Evolutionary conservation across 2,797 vertebrate genomes (phyloP).

Genomic region (Avahi laniger): DNA sequence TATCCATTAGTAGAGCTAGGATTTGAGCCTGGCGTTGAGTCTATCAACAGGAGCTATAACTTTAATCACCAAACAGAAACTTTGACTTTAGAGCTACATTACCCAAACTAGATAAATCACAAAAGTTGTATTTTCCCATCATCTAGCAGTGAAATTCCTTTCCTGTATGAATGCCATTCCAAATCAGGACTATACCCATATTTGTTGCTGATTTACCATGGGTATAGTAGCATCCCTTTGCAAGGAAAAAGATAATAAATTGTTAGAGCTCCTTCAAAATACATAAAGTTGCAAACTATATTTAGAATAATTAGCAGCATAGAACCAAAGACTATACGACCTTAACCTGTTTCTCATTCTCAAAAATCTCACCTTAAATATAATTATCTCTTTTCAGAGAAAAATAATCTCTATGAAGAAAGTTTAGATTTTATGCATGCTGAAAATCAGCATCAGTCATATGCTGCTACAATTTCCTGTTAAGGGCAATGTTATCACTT

Average conservation of each 20-base stretch:
- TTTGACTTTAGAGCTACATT: not conserved
- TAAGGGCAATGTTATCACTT: no score
- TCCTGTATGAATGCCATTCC: not conserved
- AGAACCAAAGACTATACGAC: not conserved
- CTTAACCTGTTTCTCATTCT: not conserved
- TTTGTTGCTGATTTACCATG: not conserved
- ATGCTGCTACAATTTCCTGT: no score
- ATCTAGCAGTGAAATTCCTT: not conserved
- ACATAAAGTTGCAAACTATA: not conserved
- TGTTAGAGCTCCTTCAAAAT: not conserved
- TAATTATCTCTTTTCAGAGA: not conserved
- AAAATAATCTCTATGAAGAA: not conserved
- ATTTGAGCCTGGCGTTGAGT: not conserved
- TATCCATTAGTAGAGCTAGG: not conserved
- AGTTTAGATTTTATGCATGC: not conserved
- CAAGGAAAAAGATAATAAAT: not conserved
- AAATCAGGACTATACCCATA: not conserved
- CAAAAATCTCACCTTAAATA: constrained; percentile 7
- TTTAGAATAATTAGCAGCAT: not conserved
- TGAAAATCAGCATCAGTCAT: not conserved
- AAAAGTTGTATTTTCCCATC: not conserved
- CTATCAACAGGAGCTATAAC: not conserved
- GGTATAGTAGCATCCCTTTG: not conserved
- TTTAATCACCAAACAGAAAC: not conserved
- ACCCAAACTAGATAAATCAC: not conserved